Conservation (phyloP, 2,888 invertebrate genomes). For the Eretmocerus hayati region DNA sequence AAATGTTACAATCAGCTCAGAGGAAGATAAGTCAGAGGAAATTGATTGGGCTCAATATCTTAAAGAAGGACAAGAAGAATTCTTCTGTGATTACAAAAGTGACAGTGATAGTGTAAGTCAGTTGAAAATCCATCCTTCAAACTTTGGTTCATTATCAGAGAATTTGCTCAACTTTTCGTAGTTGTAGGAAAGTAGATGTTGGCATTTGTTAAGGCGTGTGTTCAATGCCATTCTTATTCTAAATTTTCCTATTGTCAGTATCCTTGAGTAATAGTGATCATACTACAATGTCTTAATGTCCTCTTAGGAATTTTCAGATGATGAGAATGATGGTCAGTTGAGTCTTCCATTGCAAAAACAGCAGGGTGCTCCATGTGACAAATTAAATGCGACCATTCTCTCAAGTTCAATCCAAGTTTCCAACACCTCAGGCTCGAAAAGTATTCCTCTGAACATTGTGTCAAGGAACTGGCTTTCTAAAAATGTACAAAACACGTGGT, state of each 20-base stretch:
- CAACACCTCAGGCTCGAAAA: constrained; percentile 25
- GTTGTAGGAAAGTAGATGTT: too few relatives aligned
- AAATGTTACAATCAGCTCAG: constrained; percentile 24
- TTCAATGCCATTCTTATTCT: too few relatives aligned
- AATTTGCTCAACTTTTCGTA: too few relatives aligned
- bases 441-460: constrained; percentile 29
- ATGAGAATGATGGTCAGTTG: constrained; percentile 22
- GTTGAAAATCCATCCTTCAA: not conserved
- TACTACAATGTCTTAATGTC: too few relatives aligned
- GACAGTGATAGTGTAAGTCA: constrained; percentile 29
- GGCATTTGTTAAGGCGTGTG: too few relatives aligned
- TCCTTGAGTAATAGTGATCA: too few relatives aligned
- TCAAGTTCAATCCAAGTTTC: constrained; percentile 5
- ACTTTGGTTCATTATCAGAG: too few relatives aligned
- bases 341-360: constrained; percentile 5
- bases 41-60: constrained; percentile 51
- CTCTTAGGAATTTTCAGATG: constrained; percentile 40
- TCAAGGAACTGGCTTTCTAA: constrained; percentile 38
- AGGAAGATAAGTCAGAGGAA: constrained; percentile 41
- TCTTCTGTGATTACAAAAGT: constrained; percentile 38
- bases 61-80: constrained; percentile 45
- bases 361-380: constrained; percentile 1
- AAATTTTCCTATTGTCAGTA: too few relatives aligned
- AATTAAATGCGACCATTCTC: constrained; percentile 25
- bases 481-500: constrained; percentile 47